A percentile compares a stretch with the other conserved stretches of the same genome.
Conservation (phyloP, 2,888 invertebrate genomes). For the Aromia moschata region DNA sequence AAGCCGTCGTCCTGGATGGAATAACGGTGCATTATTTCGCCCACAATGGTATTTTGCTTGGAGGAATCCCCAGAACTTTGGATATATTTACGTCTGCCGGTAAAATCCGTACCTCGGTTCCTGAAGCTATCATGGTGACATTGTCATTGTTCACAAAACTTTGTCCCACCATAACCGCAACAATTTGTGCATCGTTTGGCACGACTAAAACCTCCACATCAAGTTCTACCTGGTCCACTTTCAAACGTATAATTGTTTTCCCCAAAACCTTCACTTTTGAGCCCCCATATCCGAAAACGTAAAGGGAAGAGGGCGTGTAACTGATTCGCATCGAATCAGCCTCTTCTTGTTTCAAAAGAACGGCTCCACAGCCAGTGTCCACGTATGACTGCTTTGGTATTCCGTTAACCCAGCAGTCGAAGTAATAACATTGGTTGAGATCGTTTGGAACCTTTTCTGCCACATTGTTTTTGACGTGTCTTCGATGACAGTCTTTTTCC, state of each 20-base stretch:
- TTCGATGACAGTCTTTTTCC: not conserved
- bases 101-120: not conserved
- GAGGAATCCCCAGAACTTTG: not conserved
- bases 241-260: not conserved
- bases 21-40: not conserved
- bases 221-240: not conserved
- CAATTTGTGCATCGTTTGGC: not conserved
- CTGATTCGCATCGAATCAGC: not conserved
- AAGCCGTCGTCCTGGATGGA: not conserved
- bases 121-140: not conserved
- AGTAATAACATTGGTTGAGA: not conserved
- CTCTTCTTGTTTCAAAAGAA: not conserved
- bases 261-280: not conserved
- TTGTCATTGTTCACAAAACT: not conserved
- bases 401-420: not conserved
- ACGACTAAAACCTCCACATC: not conserved
- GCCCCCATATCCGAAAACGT: not conserved
- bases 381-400: not conserved
- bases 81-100: not conserved
- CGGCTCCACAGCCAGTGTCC: not conserved
- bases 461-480: not conserved
- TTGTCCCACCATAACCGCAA: not conserved
- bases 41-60: not conserved
- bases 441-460: not conserved
- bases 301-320: not conserved